These are phyloP conservation scores for Phytoseiulus persimilis DNA, from an alignment of 2,888 invertebrate genomes.

Conservation along the genomic window DNA sequence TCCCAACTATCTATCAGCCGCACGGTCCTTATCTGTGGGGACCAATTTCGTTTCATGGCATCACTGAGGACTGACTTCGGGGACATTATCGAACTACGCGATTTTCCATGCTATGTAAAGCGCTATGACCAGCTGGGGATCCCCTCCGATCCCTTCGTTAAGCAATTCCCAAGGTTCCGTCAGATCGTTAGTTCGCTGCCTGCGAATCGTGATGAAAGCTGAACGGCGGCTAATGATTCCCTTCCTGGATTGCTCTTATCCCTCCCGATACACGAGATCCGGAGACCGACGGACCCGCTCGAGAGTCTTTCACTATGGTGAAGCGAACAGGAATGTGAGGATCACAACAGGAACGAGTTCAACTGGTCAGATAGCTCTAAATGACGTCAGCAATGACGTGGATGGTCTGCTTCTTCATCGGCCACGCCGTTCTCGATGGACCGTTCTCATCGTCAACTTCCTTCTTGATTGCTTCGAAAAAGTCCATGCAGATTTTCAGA, in stretches of 20 bases:
- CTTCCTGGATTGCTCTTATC: background rate
- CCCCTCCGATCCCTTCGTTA: background rate
- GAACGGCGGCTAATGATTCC: background rate
- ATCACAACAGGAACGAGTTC: background rate
- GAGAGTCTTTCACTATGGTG: background rate
- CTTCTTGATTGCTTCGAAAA: conserved; percentile 47
- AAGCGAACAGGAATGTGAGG: background rate
- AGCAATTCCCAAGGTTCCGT: background rate
- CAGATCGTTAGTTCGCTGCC: background rate
- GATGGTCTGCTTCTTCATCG: background rate
- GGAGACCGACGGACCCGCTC: background rate
- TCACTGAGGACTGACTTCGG: too few relatives aligned
- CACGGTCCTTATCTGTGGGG: too few relatives aligned
- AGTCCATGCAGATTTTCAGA: conserved; percentile 50
- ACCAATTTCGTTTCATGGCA: too few relatives aligned
- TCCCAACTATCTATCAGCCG: too few relatives aligned
- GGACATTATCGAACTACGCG: too few relatives aligned
- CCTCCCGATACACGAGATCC: too few relatives aligned
- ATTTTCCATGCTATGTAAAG: background rate
- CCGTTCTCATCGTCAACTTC: conserved; percentile 8
- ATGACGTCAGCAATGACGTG: conserved; percentile 25
- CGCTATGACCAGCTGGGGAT: too few relatives aligned
- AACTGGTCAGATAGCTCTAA: background rate
- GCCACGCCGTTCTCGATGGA: background rate
- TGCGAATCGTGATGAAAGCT: background rate